Evolutionary conservation across 1,140 invertebrate genomes (phyloP).

Genomic region (Nephila pilipes): DNA sequence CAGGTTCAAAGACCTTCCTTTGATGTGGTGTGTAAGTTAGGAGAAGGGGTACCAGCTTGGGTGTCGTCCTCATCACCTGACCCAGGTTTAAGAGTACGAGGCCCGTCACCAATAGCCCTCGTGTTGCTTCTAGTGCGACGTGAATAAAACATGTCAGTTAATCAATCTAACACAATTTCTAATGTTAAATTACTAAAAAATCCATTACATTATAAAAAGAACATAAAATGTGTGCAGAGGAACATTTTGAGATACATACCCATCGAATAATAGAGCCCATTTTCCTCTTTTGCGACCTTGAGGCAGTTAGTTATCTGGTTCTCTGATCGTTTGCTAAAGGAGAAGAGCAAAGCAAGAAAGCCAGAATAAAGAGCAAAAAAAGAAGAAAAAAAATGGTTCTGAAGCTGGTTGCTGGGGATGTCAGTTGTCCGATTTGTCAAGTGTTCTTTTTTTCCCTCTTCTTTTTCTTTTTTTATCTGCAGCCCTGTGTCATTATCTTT

Average conservation of each 20-base stretch:
- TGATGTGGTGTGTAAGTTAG: too few relatives aligned
- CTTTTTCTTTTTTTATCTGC: not conserved
- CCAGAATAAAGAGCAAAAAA: not conserved
- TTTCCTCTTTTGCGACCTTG: not conserved
- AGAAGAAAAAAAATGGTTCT: not conserved
- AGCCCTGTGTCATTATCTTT: conserved; percentile 26
- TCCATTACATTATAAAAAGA: not conserved
- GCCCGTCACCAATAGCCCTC: too few relatives aligned
- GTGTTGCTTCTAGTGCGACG: too few relatives aligned
- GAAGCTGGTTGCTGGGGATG: not conserved
- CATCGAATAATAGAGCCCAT: not conserved
- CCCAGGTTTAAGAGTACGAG: too few relatives aligned
- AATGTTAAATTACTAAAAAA: too few relatives aligned
- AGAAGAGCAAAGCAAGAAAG: not conserved
- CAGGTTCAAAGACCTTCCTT: too few relatives aligned
- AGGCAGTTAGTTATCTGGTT: conserved; percentile 17
- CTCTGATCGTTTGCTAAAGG: not conserved
- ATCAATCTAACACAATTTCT: too few relatives aligned
- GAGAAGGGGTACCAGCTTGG: too few relatives aligned
- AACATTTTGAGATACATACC: not conserved
- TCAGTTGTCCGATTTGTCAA: conserved; percentile 55
- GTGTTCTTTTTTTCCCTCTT: too few relatives aligned
- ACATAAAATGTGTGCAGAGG: not conserved
- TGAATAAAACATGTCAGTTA: too few relatives aligned
- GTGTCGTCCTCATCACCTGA: too few relatives aligned